A percentile compares a stretch with the other conserved stretches of the same genome.
Evolutionary conservation across 2,888 invertebrate genomes (phyloP).

Genomic region (Microplitis manilae): DNA sequence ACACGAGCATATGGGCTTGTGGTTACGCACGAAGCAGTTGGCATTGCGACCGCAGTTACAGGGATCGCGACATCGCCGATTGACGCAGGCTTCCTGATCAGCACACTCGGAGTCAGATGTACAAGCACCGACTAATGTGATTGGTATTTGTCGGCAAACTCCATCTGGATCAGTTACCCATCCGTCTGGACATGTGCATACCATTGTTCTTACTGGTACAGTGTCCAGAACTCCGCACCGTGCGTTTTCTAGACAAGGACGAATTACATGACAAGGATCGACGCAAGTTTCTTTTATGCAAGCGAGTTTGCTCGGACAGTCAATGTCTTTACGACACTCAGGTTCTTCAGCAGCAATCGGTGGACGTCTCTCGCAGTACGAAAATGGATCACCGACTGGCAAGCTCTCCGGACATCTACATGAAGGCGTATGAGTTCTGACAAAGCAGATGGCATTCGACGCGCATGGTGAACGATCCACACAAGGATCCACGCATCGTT

Average conservation of each 20-base stretch:
- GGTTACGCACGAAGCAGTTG: conserved; percentile 85
- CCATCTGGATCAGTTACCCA: conserved; percentile 87
- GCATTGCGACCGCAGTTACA: conserved; percentile 91
- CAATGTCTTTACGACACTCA: conserved; percentile 83
- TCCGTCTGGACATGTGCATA: conserved; percentile 89
- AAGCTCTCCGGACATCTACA: conserved; percentile 88
- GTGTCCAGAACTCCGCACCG: conserved; percentile 89
- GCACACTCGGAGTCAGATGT: conserved; percentile 85
- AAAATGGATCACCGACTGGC: conserved; percentile 85
- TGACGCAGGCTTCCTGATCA: conserved; percentile 86
- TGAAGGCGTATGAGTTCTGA: conserved; percentile 84
- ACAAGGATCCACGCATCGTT: conserved; percentile 87
- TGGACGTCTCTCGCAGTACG: conserved; percentile 79
- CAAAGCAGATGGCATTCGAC: conserved; percentile 85
- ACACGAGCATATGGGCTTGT: conserved; percentile 90
- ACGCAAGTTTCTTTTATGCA: conserved; percentile 86
- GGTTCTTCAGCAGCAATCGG: conserved; percentile 73
- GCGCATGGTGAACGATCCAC: conserved; percentile 82
- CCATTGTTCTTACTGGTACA: conserved; percentile 88
- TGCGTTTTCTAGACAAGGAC: conserved; percentile 83
- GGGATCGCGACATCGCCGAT: conserved; percentile 88
- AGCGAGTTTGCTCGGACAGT: conserved; percentile 86
- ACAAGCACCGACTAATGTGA: conserved; percentile 77
- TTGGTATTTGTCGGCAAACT: conserved; percentile 82
- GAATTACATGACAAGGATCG: conserved; percentile 83